phyloP scores from a whole-genome alignment of 1,140 invertebrate species.

The Drosophila kanapiae region DNA sequence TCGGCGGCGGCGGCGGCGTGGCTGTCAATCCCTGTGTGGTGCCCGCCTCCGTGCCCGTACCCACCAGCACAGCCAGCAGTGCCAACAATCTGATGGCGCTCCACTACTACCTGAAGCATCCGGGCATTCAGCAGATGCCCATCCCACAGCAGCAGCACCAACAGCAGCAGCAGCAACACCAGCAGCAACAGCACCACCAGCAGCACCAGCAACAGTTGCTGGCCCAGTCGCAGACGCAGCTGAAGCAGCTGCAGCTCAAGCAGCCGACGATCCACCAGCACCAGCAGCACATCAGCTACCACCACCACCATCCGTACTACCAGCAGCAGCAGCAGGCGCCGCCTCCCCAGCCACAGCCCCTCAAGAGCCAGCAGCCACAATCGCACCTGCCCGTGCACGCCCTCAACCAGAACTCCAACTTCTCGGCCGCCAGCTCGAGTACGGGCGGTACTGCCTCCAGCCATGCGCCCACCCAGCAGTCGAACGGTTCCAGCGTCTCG shows the following conservation, averaged over 20 bases:
- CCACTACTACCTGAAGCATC: constrained; percentile 84
- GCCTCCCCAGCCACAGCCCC: constrained; percentile 44
- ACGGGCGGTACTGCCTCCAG: constrained; percentile 81
- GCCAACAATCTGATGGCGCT: constrained; percentile 77
- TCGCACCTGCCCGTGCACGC: constrained; percentile 75
- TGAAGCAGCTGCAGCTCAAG: constrained; percentile 78
- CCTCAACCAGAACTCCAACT: constrained; percentile 81
- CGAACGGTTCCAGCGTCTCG: constrained; percentile 78
- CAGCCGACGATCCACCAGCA: constrained; percentile 82
- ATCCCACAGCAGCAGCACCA: constrained; percentile 39
- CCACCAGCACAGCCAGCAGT: constrained; percentile 49
- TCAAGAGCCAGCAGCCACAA: constrained; percentile 51
- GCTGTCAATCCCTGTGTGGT: constrained; percentile 34
- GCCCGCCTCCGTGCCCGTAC: constrained; percentile 35
- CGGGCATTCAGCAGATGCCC: constrained; percentile 48
- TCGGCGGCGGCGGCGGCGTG: constrained; percentile 2
- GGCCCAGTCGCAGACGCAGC: constrained; percentile 75
- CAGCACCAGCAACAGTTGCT: constrained; percentile 66
- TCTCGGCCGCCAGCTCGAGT: constrained; percentile 81
- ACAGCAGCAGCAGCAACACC: constrained; percentile 43
- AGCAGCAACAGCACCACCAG: constrained; percentile 57
- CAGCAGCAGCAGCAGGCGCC: constrained; percentile 63
- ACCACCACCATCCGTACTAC: constrained; percentile 80
- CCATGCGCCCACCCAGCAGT: constrained; percentile 81
- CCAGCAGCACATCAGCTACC: constrained; percentile 76